Base-by-base conservation (phyloP, 2,888 invertebrate genomes). In the Sympetrum striolatum region DNA sequence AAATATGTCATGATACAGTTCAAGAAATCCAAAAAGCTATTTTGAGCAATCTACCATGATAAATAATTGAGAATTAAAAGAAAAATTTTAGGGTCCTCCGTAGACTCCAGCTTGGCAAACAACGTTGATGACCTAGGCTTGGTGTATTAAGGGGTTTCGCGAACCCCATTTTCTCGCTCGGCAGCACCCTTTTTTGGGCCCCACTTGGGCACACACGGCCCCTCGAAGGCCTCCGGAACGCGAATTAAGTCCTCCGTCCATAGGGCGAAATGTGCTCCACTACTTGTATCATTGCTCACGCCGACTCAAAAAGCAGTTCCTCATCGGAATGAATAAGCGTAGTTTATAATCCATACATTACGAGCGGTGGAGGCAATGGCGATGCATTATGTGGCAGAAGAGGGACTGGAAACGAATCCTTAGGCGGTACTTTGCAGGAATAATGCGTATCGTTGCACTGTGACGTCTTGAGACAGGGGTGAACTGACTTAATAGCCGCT, bases 271-370 rank as follows among this genome's bases (percentile, higher is more conserved):
- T 73, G 73, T 31, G 73, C 31, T 73, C 73, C 4, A 73, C 25
- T 73, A 25, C 73, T 73, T 73, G 25, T 14, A 73, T 31, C 73
- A 73, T 73, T 73, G 31, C 73, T 73, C 73, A 25, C 25, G 15
- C 73, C 73, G 18, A 1, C 73, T 31, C 73, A 10, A 25, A 53
- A 53, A 25, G 14, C 31, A 25, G 73, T 31, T n/a, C 82, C 82
- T 82, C 58, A 82, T 82, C 82, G 53, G 35, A 82, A 82, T 82
- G 82, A 58, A 82, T 53, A 82, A n/a, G 5, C 86, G 86, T 86
- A 86, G 64, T 86, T 86, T 86, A 86, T 86, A 53, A 86, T 86
- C 86, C 86, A 86, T 86, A 86, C 60, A 86, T 86, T 86, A 86
- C 86, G 64, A 39, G 31, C 15, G 82, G 58, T 82, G 58, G 82